Percentiles rank a stretch among this genome's conserved stretches.
These are phyloP conservation scores for Perccottus glenii DNA, from an alignment of 2,113 vertebrate species.

Conservation along the genomic window DNA sequence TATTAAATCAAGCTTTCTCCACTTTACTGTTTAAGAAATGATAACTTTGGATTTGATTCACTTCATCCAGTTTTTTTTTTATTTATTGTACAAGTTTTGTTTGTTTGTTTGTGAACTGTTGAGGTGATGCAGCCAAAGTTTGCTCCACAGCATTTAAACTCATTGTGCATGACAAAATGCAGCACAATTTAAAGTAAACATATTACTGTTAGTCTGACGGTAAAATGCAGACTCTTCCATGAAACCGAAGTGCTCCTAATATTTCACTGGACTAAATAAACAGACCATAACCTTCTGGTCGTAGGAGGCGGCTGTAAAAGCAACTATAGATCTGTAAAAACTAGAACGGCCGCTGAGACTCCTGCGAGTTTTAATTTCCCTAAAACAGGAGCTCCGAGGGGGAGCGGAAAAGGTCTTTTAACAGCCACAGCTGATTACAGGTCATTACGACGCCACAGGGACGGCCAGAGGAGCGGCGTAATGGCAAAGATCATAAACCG, in stretches of 20 bases:
- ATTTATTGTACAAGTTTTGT: no score
- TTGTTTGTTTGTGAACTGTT: no score
- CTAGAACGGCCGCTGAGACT: slow-evolving; percentile 74
- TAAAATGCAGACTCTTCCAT: not conserved
- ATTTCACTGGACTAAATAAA: slow-evolving; percentile 15
- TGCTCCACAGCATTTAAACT: no score
- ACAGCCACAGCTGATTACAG: slow-evolving; percentile 96
- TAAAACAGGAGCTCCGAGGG: slow-evolving; percentile 84
- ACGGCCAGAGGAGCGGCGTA: slow-evolving; percentile 92
- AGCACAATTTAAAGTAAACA: no score
- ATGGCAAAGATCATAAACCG: slow-evolving; percentile 92
- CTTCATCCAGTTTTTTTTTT: no score
- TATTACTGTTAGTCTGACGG: no score
- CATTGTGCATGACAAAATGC: no score
- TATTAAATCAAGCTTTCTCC: no score
- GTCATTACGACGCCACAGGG: slow-evolving; percentile 98
- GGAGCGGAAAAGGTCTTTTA: slow-evolving; percentile 80
- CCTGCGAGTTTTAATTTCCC: slow-evolving; percentile 92
- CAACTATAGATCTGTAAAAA: slow-evolving; percentile 74
- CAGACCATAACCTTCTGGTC: slow-evolving; percentile 31
- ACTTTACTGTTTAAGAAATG: no score
- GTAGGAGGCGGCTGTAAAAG: slow-evolving; percentile 47
- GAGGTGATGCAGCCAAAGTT: no score
- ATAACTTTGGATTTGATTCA: no score
- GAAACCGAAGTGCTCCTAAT: not conserved